Base-by-base conservation (phyloP, 2,797 vertebrate species). In the Nannoperca australis region DNA sequence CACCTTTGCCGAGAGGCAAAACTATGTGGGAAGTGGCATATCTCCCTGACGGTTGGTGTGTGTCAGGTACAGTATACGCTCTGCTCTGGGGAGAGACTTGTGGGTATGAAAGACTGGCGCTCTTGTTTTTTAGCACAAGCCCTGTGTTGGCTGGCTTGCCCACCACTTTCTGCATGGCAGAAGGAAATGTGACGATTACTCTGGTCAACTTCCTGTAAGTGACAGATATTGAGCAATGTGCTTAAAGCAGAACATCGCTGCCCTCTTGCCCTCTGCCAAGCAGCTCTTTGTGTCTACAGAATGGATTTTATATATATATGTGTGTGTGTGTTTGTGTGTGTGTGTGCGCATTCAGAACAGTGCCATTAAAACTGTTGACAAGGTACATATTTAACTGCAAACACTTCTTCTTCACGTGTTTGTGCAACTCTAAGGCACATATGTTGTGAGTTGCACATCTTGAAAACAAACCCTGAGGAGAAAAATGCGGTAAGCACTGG, bases 11-110 rank as follows among this genome's bases (percentile, higher is more conserved):
- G 38, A 70, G 69, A 63, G 78, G 65, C 42, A 53, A 64, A 60
- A 13, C n/a, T 62, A 73, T 1, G 40, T 84, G 66, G 79, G 73
- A 76, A 82, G 77, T 73, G 81, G 3, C 70, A 73, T 20, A 68
- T 84, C 58, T 82, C 76, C 73, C 69, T 44, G 42, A 73, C 61
- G 71, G 73, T 22, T 61, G 54, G 36, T 70, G 67, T 70, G 72
- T 80, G 79, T 83, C 83, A 58, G 65, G 55, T 70, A 54, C 77
- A 76, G 51, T 59, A 38, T 38, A 30, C 1, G 2, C 32, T 69
- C 40, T 49, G 72, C 50, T 75, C 36, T 1, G 20, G 58, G 54
- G 40, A 67, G 55, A 71, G 56, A 78, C 70, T 62, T 45, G 81
- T 64, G 55, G 70, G 56, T 49, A 64, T 73, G 69, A 71, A 59